phyloP scores from a whole-genome alignment of 1,140 invertebrate species.

The Tetramorium alpestre region DNA sequence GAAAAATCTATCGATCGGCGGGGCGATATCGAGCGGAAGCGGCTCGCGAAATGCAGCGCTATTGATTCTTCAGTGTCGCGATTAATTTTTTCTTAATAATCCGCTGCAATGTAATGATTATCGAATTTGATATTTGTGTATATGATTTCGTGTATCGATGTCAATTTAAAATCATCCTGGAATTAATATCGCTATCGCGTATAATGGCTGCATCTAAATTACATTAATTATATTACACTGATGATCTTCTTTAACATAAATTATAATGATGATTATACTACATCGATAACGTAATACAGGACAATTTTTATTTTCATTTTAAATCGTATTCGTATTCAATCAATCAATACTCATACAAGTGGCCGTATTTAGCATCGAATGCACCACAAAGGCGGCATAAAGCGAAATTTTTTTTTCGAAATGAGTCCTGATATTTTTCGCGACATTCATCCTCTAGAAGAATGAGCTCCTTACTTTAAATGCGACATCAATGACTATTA shows the following conservation, averaged over 20 bases:
- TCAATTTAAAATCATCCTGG: conserved; percentile 26
- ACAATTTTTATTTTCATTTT: neutral
- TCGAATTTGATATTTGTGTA: conserved; percentile 20
- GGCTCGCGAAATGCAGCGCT: neutral
- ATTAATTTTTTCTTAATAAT: conserved; percentile 20
- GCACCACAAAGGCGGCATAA: neutral
- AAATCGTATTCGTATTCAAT: neutral
- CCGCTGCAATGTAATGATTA: neutral
- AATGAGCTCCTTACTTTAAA: conserved; percentile 21
- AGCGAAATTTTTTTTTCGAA: neutral
- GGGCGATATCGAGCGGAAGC: neutral
- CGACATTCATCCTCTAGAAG: neutral
- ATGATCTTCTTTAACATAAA: conserved; percentile 22
- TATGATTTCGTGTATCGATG: neutral
- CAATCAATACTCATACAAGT: neutral
- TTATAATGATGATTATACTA: conserved; percentile 11
- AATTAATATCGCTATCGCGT: conserved; percentile 8
- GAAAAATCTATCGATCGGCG: neutral
- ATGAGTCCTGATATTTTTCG: neutral
- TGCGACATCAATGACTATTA: conserved; percentile 25
- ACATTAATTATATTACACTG: conserved; percentile 37
- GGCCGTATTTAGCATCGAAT: neutral
- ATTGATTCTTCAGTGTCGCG: neutral
- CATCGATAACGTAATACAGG: neutral
- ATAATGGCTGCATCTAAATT: neutral